Conservation (phyloP, 1,140 invertebrate genomes). For the Lepidurus arcticus region DNA sequence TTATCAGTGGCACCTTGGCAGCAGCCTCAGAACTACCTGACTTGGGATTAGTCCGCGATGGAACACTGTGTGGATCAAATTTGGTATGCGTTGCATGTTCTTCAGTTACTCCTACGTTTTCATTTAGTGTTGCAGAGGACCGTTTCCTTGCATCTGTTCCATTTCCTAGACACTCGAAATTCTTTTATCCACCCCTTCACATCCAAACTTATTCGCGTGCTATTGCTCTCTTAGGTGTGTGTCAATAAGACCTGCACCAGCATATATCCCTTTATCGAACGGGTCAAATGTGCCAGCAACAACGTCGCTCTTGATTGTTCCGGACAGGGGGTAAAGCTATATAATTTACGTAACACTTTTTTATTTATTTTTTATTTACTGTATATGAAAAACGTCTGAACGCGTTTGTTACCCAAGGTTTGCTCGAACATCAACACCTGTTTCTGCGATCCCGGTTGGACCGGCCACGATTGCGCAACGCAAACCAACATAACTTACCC, state of each 20-base stretch:
- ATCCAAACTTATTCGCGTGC: neutral
- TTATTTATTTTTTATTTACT: slow-evolving; percentile 18
- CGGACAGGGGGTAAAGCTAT: slow-evolving; percentile 72
- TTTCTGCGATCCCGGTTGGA: slow-evolving; percentile 83
- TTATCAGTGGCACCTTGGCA: slow-evolving; percentile 60
- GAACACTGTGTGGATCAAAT: slow-evolving; percentile 84
- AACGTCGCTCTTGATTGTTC: slow-evolving; percentile 84
- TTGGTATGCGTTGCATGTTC: slow-evolving; percentile 51
- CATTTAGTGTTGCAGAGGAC: neutral
- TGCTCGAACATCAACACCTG: slow-evolving; percentile 91
- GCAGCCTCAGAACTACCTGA: slow-evolving; percentile 57
- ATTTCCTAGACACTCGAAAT: neutral
- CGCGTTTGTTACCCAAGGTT: slow-evolving; percentile 53
- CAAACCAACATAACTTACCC: slow-evolving; percentile 57
- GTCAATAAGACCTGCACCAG: slow-evolving; percentile 86
- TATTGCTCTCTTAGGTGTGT: slow-evolving; percentile 59
- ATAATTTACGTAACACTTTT: neutral
- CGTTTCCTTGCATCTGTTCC: neutral
- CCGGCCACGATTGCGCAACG: slow-evolving; percentile 79
- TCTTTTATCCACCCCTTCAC: neutral
- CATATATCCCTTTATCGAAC: slow-evolving; percentile 72
- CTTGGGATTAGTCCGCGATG: slow-evolving; percentile 75
- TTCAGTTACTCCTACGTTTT: slow-evolving; percentile 11
- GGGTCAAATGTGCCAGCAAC: slow-evolving; percentile 80
- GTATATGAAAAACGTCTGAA: neutral